Evolutionary conservation across 1,140 invertebrate genomes (phyloP), one percentile per base, ranked within the genome.

Genomic region (Nautilus pompilius): DNA sequence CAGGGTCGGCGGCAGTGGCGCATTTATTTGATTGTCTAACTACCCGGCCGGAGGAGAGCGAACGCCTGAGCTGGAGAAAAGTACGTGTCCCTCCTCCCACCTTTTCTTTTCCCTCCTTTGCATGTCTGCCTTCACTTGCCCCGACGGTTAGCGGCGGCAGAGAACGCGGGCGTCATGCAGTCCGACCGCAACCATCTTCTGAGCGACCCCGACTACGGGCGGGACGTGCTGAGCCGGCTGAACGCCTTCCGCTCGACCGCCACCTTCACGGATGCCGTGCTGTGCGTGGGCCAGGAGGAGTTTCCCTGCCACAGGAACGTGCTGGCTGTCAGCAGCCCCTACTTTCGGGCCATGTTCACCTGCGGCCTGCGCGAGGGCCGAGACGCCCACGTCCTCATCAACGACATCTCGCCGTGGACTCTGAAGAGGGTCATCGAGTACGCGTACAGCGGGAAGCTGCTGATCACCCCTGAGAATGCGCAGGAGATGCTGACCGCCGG

Each of bases 311-410:
- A 84, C 62, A 73, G 78, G 24, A 79, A 80, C 59, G 71, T 85
- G n/a, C 63, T 85, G 33, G 77, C 82, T 33, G 76, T 80, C 10
- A 79, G 81, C 59, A 84, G 82, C 65, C 81, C 79, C 2, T 85
- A 85, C 59, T 85, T 85, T 56, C 69, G 79, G 36, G 83, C 82
- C 29, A 85, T 85, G 84, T 85, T 85, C 62, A 79, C 80, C n/a
- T 77, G 77, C 66, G 76, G 83, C 55, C 72, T 85, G 46, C 63
- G 73, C 58, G 84, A 85, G 66, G 82, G 77, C 62, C 63, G 69
- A 5, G 77, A 80, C 22, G 69, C 76, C 24, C 66, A 78, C 36
- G 76, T 83, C 34, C 66, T 65, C 6, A 78, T 83, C 57, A 72
- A 82, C 71, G 83, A 82, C 46, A 75, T 85, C 49, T 83, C 82